Evolutionary conservation across 2,888 invertebrate species (phyloP).

Genomic region (Vesta saturnalis): DNA sequence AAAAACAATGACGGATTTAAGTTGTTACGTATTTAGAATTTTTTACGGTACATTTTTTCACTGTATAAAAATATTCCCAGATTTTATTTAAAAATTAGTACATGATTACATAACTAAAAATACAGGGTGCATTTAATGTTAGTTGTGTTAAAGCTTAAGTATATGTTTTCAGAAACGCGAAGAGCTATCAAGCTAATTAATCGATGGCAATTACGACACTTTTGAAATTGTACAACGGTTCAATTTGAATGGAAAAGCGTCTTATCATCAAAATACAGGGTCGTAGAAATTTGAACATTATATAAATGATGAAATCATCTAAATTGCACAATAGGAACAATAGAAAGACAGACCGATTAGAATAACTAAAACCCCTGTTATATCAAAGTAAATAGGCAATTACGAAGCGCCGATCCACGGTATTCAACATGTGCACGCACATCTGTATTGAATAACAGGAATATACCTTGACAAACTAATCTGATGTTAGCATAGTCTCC

Average conservation of each 20-base stretch:
- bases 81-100: too few species aligned
- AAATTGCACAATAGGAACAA: constrained; percentile 38
- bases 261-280: constrained; percentile 33
- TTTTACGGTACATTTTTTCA: too few species aligned
- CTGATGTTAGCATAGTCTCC: constrained; percentile 25
- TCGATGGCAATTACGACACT: neutral
- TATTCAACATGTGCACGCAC: constrained; percentile 36
- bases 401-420: constrained; percentile 32
- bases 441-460: constrained; percentile 33
- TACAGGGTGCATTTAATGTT: too few species aligned
- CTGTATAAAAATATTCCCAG: too few species aligned
- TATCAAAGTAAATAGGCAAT: constrained; percentile 39
- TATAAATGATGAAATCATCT: constrained; percentile 35
- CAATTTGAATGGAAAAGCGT: constrained; percentile 9
- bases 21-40: too few species aligned
- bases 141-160: too few species aligned
- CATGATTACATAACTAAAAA: too few species aligned
- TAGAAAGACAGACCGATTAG: constrained; percentile 32
- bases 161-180: too few species aligned
- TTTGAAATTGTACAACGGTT: constrained; percentile 12
- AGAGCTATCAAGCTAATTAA: too few species aligned
- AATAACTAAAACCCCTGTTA: constrained; percentile 40
- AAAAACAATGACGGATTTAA: too few species aligned
- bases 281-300: constrained; percentile 28
- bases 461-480: constrained; percentile 34